A percentile compares a stretch with the other conserved stretches of the same genome.
Evolutionary conservation across 2,113 vertebrate species (phyloP).

Genomic region (Nettapus auritus): DNA sequence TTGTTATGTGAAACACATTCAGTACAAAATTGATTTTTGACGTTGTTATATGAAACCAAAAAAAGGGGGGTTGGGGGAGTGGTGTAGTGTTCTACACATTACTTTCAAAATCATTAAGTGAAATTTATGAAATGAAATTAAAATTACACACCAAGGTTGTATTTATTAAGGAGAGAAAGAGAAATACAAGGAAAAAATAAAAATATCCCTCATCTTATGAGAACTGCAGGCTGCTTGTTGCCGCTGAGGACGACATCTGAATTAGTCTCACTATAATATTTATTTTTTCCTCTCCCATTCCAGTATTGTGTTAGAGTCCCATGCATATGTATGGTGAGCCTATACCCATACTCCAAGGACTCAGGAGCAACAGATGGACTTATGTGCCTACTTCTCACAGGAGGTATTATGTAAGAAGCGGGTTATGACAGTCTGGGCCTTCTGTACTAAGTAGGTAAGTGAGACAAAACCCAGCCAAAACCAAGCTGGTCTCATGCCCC

Average conservation of each 20-base stretch:
- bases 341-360: not conserved
- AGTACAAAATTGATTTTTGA: not conserved
- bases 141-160: not conserved
- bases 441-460: not conserved
- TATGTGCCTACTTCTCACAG: not conserved
- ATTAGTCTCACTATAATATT: not conserved
- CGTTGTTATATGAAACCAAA: not conserved
- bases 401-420: not conserved
- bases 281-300: not conserved
- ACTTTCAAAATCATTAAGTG: not conserved
- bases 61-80: not conserved
- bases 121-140: not conserved
- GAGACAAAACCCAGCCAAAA: not conserved
- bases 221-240: not conserved
- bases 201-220: not conserved
- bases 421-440: not conserved
- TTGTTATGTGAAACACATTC: not conserved
- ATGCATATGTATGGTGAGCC: not conserved
- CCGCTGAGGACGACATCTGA: not conserved
- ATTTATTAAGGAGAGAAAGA: not conserved
- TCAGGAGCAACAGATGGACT: not conserved
- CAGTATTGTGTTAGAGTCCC: not conserved
- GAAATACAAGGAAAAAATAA: not conserved
- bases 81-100: not conserved
- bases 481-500: not conserved